These are phyloP conservation scores for Ceyx melanurus DNA, from an alignment of 2,113 vertebrate species.

Conservation along the genomic window DNA sequence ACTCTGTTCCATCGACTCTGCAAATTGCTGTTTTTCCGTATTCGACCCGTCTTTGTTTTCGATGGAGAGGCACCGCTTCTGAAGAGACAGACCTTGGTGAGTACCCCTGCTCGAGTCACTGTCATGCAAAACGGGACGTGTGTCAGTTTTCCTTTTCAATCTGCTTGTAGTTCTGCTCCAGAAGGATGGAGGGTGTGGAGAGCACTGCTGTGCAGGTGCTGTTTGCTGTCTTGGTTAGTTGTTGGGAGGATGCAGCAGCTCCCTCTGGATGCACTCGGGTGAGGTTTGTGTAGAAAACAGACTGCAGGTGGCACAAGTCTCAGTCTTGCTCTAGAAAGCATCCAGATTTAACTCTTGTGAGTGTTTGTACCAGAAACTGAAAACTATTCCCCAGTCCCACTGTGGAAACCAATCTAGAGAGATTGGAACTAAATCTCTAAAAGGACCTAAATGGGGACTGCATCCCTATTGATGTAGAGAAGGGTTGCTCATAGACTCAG, in stretches of 20 bases:
- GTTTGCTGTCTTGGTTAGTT: background rate
- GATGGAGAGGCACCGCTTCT: constrained; percentile 93
- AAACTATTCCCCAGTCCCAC: background rate
- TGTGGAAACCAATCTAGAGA: rapidly evolving
- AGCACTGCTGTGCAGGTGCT: background rate
- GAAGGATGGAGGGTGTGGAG: background rate
- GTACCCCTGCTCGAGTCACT: background rate
- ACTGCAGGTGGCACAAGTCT: background rate
- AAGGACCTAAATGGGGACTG: no score
- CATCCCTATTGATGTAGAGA: background rate
- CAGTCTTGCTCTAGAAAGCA: background rate
- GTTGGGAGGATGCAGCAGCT: background rate
- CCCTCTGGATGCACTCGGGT: background rate
- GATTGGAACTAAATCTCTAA: background rate
- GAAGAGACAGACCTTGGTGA: constrained; percentile 94
- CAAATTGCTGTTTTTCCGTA: constrained; percentile 94
- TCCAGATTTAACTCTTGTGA: background rate
- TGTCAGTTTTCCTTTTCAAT: background rate
- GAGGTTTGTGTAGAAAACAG: background rate
- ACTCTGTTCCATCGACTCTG: constrained; percentile 94
- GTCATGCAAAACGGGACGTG: background rate
- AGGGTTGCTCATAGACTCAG: background rate
- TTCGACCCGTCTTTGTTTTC: constrained; percentile 94
- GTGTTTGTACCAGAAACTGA: background rate
- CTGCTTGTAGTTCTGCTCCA: background rate